Evolutionary conservation across 2,113 vertebrate species (phyloP), one percentile per base, ranked within the genome.

Genomic region (Nicator chloris): DNA sequence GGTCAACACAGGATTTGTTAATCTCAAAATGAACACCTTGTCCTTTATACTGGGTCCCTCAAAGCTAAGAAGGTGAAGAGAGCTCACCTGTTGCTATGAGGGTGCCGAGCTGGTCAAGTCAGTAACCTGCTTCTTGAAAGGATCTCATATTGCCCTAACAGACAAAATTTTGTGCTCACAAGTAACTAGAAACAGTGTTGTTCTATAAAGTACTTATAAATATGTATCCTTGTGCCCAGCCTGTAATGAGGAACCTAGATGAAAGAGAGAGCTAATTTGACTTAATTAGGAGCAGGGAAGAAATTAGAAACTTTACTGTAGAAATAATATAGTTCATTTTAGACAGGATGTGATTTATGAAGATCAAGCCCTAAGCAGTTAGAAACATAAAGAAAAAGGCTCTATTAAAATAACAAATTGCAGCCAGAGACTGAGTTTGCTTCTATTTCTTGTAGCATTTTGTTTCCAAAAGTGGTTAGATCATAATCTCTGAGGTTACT

Each of bases 401-500:
- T 73, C 76, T 86, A 93, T 93, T 93, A 92, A 94, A 92, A 86
- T 76, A 91, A 77, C 39, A 86, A 94, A 92, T 90, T 92, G 53
- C 53, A 91, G 26, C n/a, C 47, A 90, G 50, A 57, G 50, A 76
- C n/a, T 84, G 50, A 63, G 31, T 91, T 91, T 96, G 45, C 78
- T 96, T 96, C 95, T 93, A 92, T 90, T 82, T 92, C 78, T 90
- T 78, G 44, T 77, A 92, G 56, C 57, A 61, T 94, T 89, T 93
- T 86, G 53, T 82, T 94, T 96, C 85, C 69, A 54, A 31, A 95
- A 96, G 88, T 82, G 78, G 76, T 92, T 88, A 86, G 90, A 93
- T 93, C 86, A 69, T 95, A 82, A 96, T 94, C 95, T 92, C 69
- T 73, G 63, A 87, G 69, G 92, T 93, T 97, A 79, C 65, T 90